Evolutionary conservation across 1,140 invertebrate genomes (phyloP), one percentile per base, ranked within the genome.

Genomic region (Drosophila repleta): DNA sequence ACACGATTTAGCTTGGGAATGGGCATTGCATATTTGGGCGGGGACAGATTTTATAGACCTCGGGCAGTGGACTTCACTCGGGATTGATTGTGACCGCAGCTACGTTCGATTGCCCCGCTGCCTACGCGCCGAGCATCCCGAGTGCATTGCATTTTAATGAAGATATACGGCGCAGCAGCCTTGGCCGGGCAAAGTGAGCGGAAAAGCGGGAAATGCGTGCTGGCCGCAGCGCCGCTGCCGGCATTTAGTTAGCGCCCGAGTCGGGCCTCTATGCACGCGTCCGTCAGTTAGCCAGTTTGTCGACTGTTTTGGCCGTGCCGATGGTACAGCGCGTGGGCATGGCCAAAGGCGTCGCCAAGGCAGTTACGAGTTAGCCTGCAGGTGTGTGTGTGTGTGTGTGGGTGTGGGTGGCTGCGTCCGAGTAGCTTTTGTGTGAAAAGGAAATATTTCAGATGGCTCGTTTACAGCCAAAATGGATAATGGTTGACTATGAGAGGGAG

Each of bases 81-180:
- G 37, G 61, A 76, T 62, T 53, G 57, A 69, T 67, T 61, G 74
- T 39, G 74, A 58, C 57, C 56, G 35, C 60, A 18, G 35, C 64
- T 52, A 17, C 13, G 63, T 67, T 66, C 56, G 55, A 61, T 61
- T 71, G 62, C 62, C 45, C 2, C 52, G 60, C 24, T 52, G 51
- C 35, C 57, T 26, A 18, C 13, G 37, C 61, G 63, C 76, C 70
- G 68, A 37, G 61, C 51, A 18, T 52, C 61, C 82, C 79, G 78
- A 68, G 79, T 88, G 79, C 79, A 88, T 82, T 87, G 82, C 83
- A 87, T 88, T 87, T 87, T 87, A 87, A 87, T 87, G 82, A 87
- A 87, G 82, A 87, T 83, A 70, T 82, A 87, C 75, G 64, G 61
- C 57, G 48, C 65, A 46, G 45, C 62, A 62, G 7, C 32, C 32